phyloP scores from a whole-genome alignment of 2,797 vertebrate genomes.

The Sebastes wilsoni region DNA sequence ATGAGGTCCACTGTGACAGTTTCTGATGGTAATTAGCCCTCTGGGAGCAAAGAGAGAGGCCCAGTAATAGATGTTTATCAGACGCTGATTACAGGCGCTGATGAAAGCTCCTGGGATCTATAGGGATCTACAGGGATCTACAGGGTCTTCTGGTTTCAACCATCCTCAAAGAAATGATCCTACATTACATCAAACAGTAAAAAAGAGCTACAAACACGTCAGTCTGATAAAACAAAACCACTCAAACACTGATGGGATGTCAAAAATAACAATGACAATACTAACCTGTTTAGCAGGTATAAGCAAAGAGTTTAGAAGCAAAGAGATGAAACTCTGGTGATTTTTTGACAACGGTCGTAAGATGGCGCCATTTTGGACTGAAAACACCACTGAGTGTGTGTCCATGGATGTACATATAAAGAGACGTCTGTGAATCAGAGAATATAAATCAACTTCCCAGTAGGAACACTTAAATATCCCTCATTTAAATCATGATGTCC shows the following conservation, averaged over 20 bases:
- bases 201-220: neutral
- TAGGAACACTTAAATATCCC: no score
- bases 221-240: neutral
- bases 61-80: slow-evolving; percentile 2
- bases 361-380: no score
- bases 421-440: no score
- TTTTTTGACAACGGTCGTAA: no score
- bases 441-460: no score
- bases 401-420: no score
- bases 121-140: no score
- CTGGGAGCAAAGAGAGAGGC: neutral
- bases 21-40: slow-evolving; percentile 71
- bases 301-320: neutral
- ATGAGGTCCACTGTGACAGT: no score
- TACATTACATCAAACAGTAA: neutral
- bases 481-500: no score
- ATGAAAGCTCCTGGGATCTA: neutral
- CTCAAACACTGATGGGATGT: neutral
- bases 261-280: neutral
- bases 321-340: no score
- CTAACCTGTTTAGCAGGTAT: neutral
- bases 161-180: neutral
- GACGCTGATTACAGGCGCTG: neutral
- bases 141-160: neutral
- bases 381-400: no score